Percentiles rank a stretch among this genome's conserved stretches.
These are phyloP conservation scores for Aurelia coerulea DNA, from an alignment of 30 jellyfish, hydroid and myxozoan genomes.

Conservation along the genomic window DNA sequence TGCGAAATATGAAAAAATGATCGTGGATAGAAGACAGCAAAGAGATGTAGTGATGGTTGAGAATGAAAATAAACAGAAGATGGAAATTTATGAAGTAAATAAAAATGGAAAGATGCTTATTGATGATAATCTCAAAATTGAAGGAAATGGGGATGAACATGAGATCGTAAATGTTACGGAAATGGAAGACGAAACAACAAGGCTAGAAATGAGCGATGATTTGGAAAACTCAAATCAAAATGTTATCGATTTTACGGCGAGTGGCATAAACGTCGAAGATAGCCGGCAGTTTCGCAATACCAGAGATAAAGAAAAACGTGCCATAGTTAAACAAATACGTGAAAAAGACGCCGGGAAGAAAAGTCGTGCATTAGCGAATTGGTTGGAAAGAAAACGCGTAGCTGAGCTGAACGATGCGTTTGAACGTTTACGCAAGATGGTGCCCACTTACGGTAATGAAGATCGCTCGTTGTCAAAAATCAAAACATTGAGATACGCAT, in stretches of 20 bases:
- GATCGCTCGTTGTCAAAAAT: conserved; percentile 88
- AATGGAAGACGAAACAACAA: not conserved
- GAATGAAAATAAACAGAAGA: not conserved
- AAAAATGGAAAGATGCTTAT: not conserved
- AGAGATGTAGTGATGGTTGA: not conserved
- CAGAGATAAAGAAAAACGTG: conserved; percentile 32
- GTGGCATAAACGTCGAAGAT: not conserved
- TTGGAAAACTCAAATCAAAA: not conserved
- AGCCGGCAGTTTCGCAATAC: not conserved
- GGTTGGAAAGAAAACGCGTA: conserved; percentile 92
- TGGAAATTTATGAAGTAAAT: not conserved
- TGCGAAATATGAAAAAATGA: not conserved
- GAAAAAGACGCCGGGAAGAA: conserved; percentile 71
- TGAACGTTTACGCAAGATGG: conserved; percentile 79
- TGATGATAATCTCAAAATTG: not conserved
- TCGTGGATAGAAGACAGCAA: not conserved
- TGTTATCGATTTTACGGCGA: not conserved
- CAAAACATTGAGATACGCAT: conserved; percentile 87
- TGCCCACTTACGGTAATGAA: conserved; percentile 92
- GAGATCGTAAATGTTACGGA: not conserved
- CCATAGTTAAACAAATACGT: conserved; percentile 3
- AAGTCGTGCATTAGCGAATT: conserved; percentile 89
- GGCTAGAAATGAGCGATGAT: not conserved
- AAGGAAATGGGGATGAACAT: not conserved
- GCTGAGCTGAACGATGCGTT: conserved; percentile 96